phyloP scores from a whole-genome alignment of 2,797 vertebrate species.

The Synaphobranchus kaupii region DNA sequence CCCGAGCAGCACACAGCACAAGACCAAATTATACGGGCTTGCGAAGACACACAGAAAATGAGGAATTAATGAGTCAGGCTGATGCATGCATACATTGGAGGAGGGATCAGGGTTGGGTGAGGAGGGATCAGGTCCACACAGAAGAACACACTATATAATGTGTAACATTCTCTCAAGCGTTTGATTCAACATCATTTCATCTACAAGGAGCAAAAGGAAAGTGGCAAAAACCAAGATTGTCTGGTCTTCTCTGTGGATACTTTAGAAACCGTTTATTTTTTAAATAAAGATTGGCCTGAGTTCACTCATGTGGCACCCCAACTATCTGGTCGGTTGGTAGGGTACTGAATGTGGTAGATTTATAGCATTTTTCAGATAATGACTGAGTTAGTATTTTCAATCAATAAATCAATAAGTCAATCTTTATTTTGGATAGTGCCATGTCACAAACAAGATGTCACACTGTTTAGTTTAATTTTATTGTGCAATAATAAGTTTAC shows the following conservation, averaged over 20 bases:
- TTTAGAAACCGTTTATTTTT: neutral
- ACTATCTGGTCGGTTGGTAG: too few relatives aligned
- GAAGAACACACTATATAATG: slow-evolving; percentile 47
- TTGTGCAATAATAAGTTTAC: too few relatives aligned
- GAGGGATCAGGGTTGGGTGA: slow-evolving; percentile 52
- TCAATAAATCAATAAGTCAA: too few relatives aligned
- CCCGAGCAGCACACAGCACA: neutral
- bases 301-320: too few relatives aligned
- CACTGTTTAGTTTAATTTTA: too few relatives aligned
- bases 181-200: neutral
- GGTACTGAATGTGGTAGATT: too few relatives aligned
- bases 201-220: too few relatives aligned
- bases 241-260: neutral
- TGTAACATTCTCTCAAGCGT: slow-evolving; percentile 19
- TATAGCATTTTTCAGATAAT: too few relatives aligned
- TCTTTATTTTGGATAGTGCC: too few relatives aligned
- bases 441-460: too few relatives aligned
- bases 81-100: slow-evolving; percentile 51
- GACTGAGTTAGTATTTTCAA: too few relatives aligned
- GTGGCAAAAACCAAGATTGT: neutral
- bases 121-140: slow-evolving; percentile 53
- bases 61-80: slow-evolving; percentile 58
- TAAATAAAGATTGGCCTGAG: neutral
- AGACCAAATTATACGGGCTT: neutral
- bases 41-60: slow-evolving; percentile 2